phyloP scores from a whole-genome alignment of 2,797 vertebrate genomes.

The Carcharodon carcharias region DNA sequence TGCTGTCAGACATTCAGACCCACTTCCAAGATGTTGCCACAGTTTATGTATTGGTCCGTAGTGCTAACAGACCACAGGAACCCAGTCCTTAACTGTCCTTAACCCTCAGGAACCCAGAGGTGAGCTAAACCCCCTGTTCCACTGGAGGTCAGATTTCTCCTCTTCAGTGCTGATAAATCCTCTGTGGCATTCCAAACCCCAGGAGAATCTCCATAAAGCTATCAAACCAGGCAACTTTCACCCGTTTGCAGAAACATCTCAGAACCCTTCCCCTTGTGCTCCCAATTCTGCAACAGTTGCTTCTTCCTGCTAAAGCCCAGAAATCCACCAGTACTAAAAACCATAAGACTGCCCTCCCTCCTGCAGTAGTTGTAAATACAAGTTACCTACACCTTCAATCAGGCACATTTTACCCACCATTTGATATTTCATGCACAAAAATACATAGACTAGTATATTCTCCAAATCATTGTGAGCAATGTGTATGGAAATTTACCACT shows the following conservation, averaged over 20 bases:
- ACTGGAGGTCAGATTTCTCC: too few relatives aligned
- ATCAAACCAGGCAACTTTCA: not conserved
- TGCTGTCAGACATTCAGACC: not conserved
- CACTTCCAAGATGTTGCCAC: not conserved
- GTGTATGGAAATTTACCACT: not conserved
- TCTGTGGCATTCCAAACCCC: not conserved
- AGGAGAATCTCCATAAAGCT: not conserved
- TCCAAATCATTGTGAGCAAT: not conserved
- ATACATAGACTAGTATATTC: not conserved
- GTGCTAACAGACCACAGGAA: not conserved
- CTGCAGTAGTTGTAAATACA: not conserved
- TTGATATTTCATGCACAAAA: not conserved
- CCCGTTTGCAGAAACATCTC: not conserved
- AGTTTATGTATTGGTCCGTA: not conserved
- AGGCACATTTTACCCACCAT: not conserved
- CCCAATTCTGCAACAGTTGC: not conserved
- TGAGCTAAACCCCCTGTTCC: not conserved
- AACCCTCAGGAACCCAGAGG: not conserved
- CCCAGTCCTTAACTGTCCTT: not conserved
- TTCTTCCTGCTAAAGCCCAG: not conserved
- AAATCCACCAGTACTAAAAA: not conserved
- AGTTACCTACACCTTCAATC: not conserved
- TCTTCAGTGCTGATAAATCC: not conserved
- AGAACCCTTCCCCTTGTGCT: not conserved
- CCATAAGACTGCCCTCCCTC: not conserved